Conservation (phyloP, 1,140 invertebrate species). For the Drosophila tsacasi region DNA sequence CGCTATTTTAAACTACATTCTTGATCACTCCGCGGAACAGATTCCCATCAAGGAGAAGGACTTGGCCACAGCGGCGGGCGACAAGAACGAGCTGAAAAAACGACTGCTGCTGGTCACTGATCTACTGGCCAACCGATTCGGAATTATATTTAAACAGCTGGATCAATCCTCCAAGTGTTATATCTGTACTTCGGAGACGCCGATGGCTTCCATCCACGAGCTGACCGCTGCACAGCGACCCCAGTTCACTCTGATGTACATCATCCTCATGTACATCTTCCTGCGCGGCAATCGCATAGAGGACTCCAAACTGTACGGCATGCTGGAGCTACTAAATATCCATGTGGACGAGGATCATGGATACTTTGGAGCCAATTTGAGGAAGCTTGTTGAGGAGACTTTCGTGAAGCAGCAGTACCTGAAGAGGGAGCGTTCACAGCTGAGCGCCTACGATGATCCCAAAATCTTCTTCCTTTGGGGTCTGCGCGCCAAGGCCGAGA, state of each 20-base stretch:
- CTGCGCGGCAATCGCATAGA: slow-evolving; percentile 50
- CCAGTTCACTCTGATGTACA: slow-evolving; percentile 54
- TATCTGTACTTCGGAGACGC: slow-evolving; percentile 52
- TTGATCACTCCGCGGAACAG: slow-evolving; percentile 57
- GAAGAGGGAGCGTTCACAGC: slow-evolving; percentile 61
- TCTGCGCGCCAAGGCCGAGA: slow-evolving; percentile 55
- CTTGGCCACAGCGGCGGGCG: slow-evolving; percentile 20
- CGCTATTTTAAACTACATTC: slow-evolving; percentile 53
- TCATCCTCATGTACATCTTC: slow-evolving; percentile 72
- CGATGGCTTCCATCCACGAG: slow-evolving; percentile 50
- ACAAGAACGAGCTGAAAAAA: slow-evolving; percentile 22
- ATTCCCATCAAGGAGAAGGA: slow-evolving; percentile 65
- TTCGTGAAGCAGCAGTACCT: slow-evolving; percentile 78
- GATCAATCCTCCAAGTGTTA: slow-evolving; percentile 40
- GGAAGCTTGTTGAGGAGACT: slow-evolving; percentile 70
- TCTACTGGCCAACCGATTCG: slow-evolving; percentile 41
- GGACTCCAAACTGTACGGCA: slow-evolving; percentile 54
- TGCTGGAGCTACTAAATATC: slow-evolving; percentile 56
- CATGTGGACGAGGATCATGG: slow-evolving; percentile 60
- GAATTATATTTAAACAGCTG: slow-evolving; percentile 39
- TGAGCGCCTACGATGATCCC: slow-evolving; percentile 53
- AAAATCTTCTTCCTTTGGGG: slow-evolving; percentile 58
- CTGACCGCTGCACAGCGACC: slow-evolving; percentile 52
- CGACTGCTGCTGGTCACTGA: slow-evolving; percentile 44
- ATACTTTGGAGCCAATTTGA: slow-evolving; percentile 63